Percentiles rank a stretch among this genome's conserved stretches.
These are phyloP conservation scores for Zygogramma bicolorata DNA, from an alignment of 2,888 invertebrate species.

Conservation along the genomic window DNA sequence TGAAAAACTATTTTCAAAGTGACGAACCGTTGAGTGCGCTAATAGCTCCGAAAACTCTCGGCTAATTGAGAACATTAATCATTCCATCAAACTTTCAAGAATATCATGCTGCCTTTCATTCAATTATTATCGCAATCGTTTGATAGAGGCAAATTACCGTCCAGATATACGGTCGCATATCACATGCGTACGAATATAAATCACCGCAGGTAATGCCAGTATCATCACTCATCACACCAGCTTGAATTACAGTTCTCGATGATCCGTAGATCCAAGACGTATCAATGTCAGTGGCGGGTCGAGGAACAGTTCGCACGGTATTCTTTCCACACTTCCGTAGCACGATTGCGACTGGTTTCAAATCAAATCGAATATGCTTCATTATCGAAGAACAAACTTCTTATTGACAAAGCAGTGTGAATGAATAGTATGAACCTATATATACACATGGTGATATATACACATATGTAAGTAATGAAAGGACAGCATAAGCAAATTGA, in stretches of 20 bases:
- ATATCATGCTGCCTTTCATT: slow-evolving; percentile 10
- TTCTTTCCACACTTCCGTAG: slow-evolving; percentile 1
- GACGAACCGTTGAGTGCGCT: neutral
- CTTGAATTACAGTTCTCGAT: slow-evolving; percentile 26
- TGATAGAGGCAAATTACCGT: slow-evolving; percentile 22
- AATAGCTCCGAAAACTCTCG: neutral
- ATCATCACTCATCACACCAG: slow-evolving; percentile 24
- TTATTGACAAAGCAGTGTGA: no score
- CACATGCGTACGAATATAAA: slow-evolving; percentile 24
- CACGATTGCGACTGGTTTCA: neutral
- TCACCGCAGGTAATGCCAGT: slow-evolving; percentile 23
- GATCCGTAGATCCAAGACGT: slow-evolving; percentile 14
- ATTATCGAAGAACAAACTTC: no score
- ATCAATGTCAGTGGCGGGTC: slow-evolving; percentile 22
- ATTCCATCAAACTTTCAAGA: slow-evolving; percentile 6
- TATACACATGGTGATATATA: no score
- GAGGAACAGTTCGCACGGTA: neutral
- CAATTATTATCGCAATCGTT: slow-evolving; percentile 23
- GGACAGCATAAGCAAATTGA: no score
- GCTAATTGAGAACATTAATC: neutral
- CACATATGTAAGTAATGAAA: no score
- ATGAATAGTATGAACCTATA: no score
- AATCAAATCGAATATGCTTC: no score
- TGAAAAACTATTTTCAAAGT: neutral
- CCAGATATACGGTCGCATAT: slow-evolving; percentile 24